A percentile compares a stretch with the other conserved stretches of the same genome.
Conservation (phyloP, 2,797 vertebrate species). For the Acropternis orthonyx region DNA sequence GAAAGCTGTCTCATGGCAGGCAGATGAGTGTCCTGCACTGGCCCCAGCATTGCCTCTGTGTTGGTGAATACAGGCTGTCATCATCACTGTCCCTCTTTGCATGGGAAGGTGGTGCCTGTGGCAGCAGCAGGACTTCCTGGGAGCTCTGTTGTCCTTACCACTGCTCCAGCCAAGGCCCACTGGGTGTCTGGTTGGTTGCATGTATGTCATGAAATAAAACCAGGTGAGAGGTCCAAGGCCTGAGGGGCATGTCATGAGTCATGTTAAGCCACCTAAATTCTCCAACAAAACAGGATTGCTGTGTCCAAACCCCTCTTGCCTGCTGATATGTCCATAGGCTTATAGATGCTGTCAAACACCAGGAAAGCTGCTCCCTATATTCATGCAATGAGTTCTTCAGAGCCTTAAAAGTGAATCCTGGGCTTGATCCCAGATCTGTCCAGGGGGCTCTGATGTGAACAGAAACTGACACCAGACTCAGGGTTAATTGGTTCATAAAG, state of each 20-base stretch:
- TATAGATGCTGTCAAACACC: background rate
- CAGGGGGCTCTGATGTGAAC: background rate
- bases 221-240: background rate
- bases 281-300: background rate
- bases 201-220: background rate
- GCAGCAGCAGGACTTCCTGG: background rate
- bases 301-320: background rate
- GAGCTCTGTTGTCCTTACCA: background rate
- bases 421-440: background rate
- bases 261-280: background rate
- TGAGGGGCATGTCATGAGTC: background rate
- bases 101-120: background rate
- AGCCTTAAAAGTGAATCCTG: background rate
- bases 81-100: rapidly evolving
- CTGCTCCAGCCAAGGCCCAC: background rate
- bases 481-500: background rate
- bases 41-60: background rate
- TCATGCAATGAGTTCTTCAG: background rate
- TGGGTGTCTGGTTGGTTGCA: background rate
- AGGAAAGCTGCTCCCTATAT: background rate
- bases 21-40: background rate
- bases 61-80: background rate
- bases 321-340: background rate
- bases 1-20: background rate
- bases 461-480: background rate